Base-by-base conservation (phyloP, 2,888 invertebrate species). In the Xylocampa areola region DNA sequence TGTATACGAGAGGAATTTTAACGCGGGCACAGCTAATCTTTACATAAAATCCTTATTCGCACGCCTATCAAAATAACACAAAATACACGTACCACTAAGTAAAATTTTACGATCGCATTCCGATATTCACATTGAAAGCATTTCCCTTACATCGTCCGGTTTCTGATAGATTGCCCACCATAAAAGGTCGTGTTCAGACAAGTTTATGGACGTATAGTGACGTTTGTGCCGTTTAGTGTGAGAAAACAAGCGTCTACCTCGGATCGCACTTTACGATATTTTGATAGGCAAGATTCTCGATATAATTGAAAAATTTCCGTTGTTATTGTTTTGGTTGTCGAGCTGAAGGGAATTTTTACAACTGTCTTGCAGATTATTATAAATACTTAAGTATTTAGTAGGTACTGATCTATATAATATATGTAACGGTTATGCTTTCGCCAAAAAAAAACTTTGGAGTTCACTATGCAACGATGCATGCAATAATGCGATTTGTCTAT, bases 81-180 rank as follows among this genome's bases (percentile, higher is more conserved):
- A 60, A 37, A 35, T 32, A 11, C 11, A 48, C 33, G 14, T 1
- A 8, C 51, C 44, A 35, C 37, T 55, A 45, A 45, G n/a, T n/a
- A n/a, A 72, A 51, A 2, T 51, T 74, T 74, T 52, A 74, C 57
- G 59, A 67, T 17, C 21, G 23, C 37, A 52, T 44, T 49, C 40
- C 36, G 11, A 73, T 68, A 64, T 64, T 68, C 54, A 61, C 54
- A 25, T 66, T 50, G 39, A 70, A 47, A 44, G 58, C 58, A 37
- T 52, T 74, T 58, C 52, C 71, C 36, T 59, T 19, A 66, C 37
- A 60, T 55, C 39, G 41, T 53, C 57, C 60, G 64, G 68, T 55
- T 51, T 59, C 71, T 73, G 75, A 73, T 68, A 58, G 63, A 73
- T 68, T 68, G 50, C 10, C 49, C 8, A 19, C 53, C 30, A 71